Base-by-base conservation (phyloP, 1,140 invertebrate species). In the Rhyacophila brunnea region DNA sequence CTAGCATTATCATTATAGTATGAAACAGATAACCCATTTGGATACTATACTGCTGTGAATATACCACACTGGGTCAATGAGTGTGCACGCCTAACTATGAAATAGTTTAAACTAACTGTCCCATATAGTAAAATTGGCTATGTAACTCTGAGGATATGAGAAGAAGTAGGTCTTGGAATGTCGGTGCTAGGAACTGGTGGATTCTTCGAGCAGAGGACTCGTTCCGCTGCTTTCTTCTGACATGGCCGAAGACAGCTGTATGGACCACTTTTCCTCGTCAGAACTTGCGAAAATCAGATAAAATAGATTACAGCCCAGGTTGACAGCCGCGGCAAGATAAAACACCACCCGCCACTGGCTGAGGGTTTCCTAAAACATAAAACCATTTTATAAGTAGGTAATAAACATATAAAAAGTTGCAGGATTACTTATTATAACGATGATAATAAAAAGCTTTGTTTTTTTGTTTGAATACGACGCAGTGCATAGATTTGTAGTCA, bases 281-380 rank as follows among this genome's bases (percentile, higher is more conserved):
- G 90, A 91, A 45, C 89, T 90, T 0, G 88, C 90, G 68, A 95
- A 92, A 44, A 92, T 74, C 38, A 90, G 71, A 70, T 92, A 96
- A 67, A 95, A 86, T 1, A 90, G 78, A 70, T 90, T 91, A 0
- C 87, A 84, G 7, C 82, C 79, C 13, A 89, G 80, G 70, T 92
- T 92, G 28, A 96, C 85, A 3, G 79, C 87, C 0, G 90, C 87
- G 0, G 90, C 88, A 58, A 94, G 81, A 80, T 90, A 94, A 74
- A 96, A 96, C 19, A 95, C 91, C 52, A 85, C 84, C 45, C 90
- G 86, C 93, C 93, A 96, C 63, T 90, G 86, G 42, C 85, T 86
- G 9, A 91, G 68, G 0, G 91, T 92, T 83, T 93, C 85, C 88
- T 93, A 70, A 20, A 81, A 82, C n/a, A n/a, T n/a, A n/a, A n/a